A percentile compares a stretch with the other conserved stretches of the same genome.
These are phyloP conservation scores for Acanthurus lineatus DNA, from an alignment of 2,797 vertebrate genomes.

Conservation along the genomic window DNA sequence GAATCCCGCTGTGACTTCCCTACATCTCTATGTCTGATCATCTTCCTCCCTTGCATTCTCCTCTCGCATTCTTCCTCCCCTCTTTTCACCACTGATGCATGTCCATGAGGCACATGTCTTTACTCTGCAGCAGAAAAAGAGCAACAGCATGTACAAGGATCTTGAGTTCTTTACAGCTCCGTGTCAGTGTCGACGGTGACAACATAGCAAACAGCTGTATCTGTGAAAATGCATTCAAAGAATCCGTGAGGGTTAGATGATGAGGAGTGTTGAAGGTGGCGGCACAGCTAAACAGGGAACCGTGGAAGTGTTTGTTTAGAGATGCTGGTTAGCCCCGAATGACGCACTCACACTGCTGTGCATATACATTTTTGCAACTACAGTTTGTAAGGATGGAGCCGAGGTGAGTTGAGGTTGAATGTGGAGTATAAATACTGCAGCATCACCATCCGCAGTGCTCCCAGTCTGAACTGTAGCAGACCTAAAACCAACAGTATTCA, in stretches of 20 bases:
- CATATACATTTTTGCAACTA: conserved; percentile 50
- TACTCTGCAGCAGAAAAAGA: conserved; percentile 33
- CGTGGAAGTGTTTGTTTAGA: conserved; percentile 33
- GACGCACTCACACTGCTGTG: conserved; percentile 47
- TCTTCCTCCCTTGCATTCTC: conserved; percentile 18
- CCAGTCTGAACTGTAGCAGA: conserved; percentile 74
- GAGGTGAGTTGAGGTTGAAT: conserved; percentile 76
- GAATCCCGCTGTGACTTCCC: conserved; percentile 34
- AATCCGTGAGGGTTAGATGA: not conserved
- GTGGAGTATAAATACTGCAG: conserved; percentile 80
- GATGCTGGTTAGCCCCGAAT: conserved; percentile 24
- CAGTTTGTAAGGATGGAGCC: conserved; percentile 59
- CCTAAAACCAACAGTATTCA: conserved; percentile 60
- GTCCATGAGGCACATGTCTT: conserved; percentile 40
- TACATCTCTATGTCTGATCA: conserved; percentile 51
- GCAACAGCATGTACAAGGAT: conserved; percentile 37
- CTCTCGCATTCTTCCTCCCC: conserved; percentile 11
- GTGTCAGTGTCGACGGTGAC: conserved; percentile 19
- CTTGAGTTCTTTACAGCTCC: conserved; percentile 35
- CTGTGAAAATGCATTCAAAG: conserved; percentile 5
- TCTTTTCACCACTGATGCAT: conserved; percentile 36
- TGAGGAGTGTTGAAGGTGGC: conserved; percentile 4
- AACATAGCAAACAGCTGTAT: conserved; percentile 47
- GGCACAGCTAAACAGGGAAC: conserved; percentile 15
- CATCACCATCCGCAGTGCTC: conserved; percentile 80